phyloP scores from a whole-genome alignment of 2,888 invertebrate species.

The Agonopterix arenella region DNA sequence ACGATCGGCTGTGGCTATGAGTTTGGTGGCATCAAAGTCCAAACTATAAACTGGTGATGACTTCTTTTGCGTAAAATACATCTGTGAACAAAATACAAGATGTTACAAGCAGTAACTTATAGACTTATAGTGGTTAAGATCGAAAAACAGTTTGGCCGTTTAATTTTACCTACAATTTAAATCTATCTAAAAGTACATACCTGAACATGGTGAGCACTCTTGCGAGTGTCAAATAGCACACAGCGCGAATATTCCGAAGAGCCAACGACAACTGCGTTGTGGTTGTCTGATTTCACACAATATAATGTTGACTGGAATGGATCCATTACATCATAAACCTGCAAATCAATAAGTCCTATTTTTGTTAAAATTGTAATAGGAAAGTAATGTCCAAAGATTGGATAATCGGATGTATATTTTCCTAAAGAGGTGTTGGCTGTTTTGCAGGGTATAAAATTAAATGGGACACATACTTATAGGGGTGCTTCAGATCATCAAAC shows the following conservation, averaged over 20 bases:
- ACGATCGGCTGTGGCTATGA: conserved; percentile 56
- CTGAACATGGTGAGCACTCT: conserved; percentile 41
- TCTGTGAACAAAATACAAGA: conserved; percentile 29
- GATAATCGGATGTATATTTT: too few species aligned
- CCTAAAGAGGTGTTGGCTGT: too few species aligned
- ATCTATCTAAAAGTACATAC: conserved; percentile 21
- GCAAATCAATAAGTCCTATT: conserved; percentile 10
- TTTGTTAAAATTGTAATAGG: neutral
- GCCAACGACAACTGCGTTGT: conserved; percentile 48
- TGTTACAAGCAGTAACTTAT: neutral
- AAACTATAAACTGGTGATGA: conserved; percentile 59
- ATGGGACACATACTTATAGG: too few species aligned
- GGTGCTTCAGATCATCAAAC: too few species aligned
- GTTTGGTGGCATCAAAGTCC: conserved; percentile 51
- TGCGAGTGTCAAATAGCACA: conserved; percentile 51
- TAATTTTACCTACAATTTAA: neutral
- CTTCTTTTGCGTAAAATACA: conserved; percentile 59
- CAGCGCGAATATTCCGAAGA: conserved; percentile 58
- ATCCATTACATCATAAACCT: conserved; percentile 48
- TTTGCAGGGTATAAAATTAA: too few species aligned
- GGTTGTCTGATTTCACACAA: conserved; percentile 52
- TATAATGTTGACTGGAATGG: conserved; percentile 58
- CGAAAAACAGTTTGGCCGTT: too few species aligned
- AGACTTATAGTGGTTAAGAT: too few species aligned
- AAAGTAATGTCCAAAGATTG: neutral